Conservation (phyloP, 1,140 invertebrate species). For the Rhagoletis zephyria region DNA sequence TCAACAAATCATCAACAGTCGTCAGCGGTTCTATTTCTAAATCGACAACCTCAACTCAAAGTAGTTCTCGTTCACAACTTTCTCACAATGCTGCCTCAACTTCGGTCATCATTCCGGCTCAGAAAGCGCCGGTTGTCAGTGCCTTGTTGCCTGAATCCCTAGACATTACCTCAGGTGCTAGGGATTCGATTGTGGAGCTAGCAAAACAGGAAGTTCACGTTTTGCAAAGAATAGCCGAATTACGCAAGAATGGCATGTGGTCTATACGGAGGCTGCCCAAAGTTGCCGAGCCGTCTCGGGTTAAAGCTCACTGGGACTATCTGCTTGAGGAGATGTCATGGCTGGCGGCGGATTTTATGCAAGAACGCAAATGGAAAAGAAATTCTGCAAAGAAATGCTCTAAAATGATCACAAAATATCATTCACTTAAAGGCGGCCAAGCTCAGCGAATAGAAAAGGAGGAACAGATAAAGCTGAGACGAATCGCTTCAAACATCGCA, state of each 20-base stretch:
- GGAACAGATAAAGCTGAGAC: conserved; percentile 86
- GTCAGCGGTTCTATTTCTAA: too few relatives aligned
- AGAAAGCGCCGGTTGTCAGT: too few relatives aligned
- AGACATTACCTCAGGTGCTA: too few relatives aligned
- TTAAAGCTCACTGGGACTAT: conserved; percentile 99
- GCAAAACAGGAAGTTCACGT: conserved; percentile 95
- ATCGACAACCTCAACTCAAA: too few relatives aligned
- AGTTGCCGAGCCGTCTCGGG: too few relatives aligned
- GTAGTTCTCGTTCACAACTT: too few relatives aligned
- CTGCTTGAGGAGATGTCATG: conserved; percentile 98
- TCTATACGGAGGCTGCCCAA: conserved; percentile 85
- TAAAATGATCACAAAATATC: conserved; percentile 94
- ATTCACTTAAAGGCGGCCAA: conserved; percentile 92
- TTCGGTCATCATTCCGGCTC: too few relatives aligned
- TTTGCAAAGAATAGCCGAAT: conserved; percentile 90
- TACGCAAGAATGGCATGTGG: conserved; percentile 93
- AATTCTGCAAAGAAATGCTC: conserved; percentile 93
- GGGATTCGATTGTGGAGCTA: too few relatives aligned
- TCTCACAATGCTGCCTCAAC: too few relatives aligned
- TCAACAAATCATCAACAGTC: too few relatives aligned
- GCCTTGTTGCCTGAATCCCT: too few relatives aligned
- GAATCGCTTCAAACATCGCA: conserved; percentile 90
- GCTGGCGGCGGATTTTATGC: conserved; percentile 96
- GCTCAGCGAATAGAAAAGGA: conserved; percentile 93
- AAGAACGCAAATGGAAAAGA: conserved; percentile 98